A percentile compares a stretch with the other conserved stretches of the same genome.
phyloP scores from a whole-genome alignment of 1,140 invertebrate genomes.

The Lepidotrigona ventralis region DNA sequence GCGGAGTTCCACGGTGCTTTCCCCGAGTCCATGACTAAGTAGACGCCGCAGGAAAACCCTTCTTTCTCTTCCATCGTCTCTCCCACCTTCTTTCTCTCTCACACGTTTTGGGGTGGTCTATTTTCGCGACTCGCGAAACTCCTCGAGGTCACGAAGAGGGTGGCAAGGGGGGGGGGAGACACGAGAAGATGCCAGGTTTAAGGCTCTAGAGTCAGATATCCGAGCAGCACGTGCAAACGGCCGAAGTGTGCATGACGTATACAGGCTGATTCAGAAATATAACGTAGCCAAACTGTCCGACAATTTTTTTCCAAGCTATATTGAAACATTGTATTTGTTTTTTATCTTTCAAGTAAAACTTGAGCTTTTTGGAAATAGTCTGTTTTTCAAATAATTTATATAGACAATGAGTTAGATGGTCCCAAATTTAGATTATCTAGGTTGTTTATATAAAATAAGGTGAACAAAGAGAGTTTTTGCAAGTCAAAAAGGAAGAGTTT shows the following conservation, averaged over 20 bases:
- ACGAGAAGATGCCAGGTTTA: neutral
- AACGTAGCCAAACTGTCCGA: neutral
- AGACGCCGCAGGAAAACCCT: conserved; percentile 1
- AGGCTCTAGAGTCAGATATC: conserved; percentile 42
- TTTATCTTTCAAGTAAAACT: too few species aligned
- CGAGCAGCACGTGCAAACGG: conserved; percentile 44
- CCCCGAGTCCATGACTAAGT: neutral
- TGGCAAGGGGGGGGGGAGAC: too few species aligned
- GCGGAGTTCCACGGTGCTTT: conserved; percentile 32
- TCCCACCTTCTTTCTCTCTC: neutral
- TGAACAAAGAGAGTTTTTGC: neutral
- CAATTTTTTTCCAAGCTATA: too few species aligned
- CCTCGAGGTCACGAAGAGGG: conserved; percentile 32
- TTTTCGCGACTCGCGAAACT: conserved; percentile 53
- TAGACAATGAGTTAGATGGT: too few species aligned
- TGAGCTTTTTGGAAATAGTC: too few species aligned
- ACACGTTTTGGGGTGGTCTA: conserved; percentile 34
- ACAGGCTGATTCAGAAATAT: neutral
- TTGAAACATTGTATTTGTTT: too few species aligned
- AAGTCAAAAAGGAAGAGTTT: neutral
- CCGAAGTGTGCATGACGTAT: neutral
- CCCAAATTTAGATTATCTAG: too few species aligned
- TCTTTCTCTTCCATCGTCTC: neutral
- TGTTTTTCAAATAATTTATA: too few species aligned
- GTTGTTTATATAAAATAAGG: neutral